A percentile compares a stretch with the other conserved stretches of the same genome.
These are phyloP conservation scores for Drosophila neotestacea DNA, from an alignment of 2,888 invertebrate species.

Conservation along the genomic window DNA sequence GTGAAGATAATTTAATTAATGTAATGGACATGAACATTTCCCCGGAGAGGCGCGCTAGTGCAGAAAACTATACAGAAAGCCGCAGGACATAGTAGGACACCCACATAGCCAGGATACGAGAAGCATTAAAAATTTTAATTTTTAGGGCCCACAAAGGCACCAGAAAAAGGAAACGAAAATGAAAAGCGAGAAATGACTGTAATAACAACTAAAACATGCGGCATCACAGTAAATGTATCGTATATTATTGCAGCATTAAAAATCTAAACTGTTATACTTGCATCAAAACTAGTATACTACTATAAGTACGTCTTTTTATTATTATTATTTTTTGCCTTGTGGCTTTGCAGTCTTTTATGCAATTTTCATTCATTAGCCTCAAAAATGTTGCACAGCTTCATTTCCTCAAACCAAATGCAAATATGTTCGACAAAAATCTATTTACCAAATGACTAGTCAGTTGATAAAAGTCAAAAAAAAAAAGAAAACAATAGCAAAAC, in stretches of 20 bases:
- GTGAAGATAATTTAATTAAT: conserved; percentile 72
- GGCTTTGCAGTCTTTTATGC: not conserved
- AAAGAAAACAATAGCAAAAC: conserved; percentile 35
- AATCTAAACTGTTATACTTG: conserved; percentile 11
- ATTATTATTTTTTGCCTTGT: conserved; percentile 4
- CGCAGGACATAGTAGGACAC: conserved; percentile 6
- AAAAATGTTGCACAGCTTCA: conserved; percentile 37
- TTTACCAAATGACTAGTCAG: conserved; percentile 57
- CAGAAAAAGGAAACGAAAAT: conserved; percentile 2
- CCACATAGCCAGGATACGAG: conserved; percentile 2
- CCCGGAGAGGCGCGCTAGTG: conserved; percentile 7
- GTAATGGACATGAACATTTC: conserved; percentile 57
- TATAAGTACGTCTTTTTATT: not conserved
- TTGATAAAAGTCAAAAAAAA: conserved; percentile 36
- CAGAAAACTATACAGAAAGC: conserved; percentile 20
- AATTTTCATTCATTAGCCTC: conserved; percentile 37
- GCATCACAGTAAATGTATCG: not conserved
- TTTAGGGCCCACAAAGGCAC: conserved; percentile 20
- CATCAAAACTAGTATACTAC: conserved; percentile 4
- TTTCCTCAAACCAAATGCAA: conserved; percentile 53
- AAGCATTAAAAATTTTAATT: conserved; percentile 29
- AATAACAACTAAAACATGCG: conserved; percentile 18
- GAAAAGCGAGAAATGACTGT: conserved; percentile 1
- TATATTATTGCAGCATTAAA: not conserved
- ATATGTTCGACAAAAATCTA: conserved; percentile 53